A percentile compares a stretch with the other conserved stretches of the same genome.
These are phyloP conservation scores for Henricia sp. DNA, from an alignment of 53 echinoderm and acorn worm species.

Conservation along the genomic window DNA sequence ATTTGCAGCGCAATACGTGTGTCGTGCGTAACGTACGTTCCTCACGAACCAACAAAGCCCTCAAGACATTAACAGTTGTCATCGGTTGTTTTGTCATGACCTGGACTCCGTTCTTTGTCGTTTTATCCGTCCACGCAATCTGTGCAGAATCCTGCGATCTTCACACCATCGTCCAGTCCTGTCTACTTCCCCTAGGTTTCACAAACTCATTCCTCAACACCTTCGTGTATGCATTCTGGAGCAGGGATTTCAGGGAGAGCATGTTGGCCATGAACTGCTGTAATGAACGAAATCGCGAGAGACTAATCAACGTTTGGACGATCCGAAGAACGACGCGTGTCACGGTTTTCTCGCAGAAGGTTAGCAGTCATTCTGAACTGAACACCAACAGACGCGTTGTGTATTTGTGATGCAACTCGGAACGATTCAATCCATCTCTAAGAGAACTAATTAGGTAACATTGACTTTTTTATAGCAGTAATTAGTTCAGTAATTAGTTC, in stretches of 20 bases:
- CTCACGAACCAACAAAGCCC: conserved; percentile 62
- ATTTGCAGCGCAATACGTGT: conserved; percentile 52
- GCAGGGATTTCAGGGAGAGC: conserved; percentile 69
- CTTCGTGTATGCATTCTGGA: conserved; percentile 83
- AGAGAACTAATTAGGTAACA: too few relatives aligned
- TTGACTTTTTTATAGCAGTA: too few relatives aligned
- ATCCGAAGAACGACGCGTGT: conserved; percentile 23
- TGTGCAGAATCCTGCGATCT: conserved; percentile 30
- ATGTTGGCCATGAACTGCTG: conserved; percentile 58
- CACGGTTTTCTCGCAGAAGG: conserved; percentile 33
- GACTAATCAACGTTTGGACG: conserved; percentile 18
- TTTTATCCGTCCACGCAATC: conserved; percentile 49
- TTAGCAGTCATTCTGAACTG: conserved; percentile 37
- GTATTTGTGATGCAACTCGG: conserved; percentile 14
- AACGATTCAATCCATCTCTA: background rate
- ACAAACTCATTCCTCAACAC: conserved; percentile 79
- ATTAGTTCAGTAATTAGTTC: too few relatives aligned
- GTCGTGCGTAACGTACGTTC: conserved; percentile 47
- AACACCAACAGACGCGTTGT: conserved; percentile 35
- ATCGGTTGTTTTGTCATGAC: conserved; percentile 82
- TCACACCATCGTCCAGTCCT: conserved; percentile 52
- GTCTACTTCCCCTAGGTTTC: conserved; percentile 64
- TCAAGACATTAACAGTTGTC: conserved; percentile 73
- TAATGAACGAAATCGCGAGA: conserved; percentile 12
- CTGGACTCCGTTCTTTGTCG: conserved; percentile 76